A percentile compares a stretch with the other conserved stretches of the same genome.
These are phyloP conservation scores for Cantharis lateralis DNA, from an alignment of 2,888 invertebrate genomes.

Conservation along the genomic window DNA sequence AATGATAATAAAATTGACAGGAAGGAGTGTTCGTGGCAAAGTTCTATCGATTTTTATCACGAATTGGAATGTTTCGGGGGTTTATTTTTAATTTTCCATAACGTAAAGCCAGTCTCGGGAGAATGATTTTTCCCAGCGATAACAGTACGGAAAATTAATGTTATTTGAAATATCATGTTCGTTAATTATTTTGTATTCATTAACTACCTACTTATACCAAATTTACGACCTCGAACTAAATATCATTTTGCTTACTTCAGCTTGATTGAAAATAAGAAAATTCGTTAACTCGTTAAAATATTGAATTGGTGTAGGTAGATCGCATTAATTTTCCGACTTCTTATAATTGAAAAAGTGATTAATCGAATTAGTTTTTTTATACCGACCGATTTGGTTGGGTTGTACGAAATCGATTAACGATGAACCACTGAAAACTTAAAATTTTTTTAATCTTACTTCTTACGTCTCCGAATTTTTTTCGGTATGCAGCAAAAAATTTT, in stretches of 20 bases:
- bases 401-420: background rate
- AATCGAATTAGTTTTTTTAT: background rate
- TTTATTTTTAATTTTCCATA: background rate
- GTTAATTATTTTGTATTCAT: background rate
- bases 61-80: background rate
- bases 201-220: background rate
- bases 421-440: too few relatives aligned
- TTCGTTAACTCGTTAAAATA: background rate
- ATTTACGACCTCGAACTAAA: background rate
- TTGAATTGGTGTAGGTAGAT: background rate
- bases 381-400: background rate
- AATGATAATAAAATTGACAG: background rate
- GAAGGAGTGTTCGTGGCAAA: background rate
- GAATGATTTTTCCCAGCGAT: background rate
- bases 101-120: background rate
- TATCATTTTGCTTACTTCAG: background rate
- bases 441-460: too few relatives aligned
- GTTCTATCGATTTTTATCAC: background rate
- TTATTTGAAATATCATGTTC: background rate
- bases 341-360: background rate
- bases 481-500: background rate
- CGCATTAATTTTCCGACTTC: background rate
- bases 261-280: background rate
- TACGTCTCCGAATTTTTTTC: background rate
- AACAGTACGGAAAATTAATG: background rate